Evolutionary conservation across 1,140 invertebrate species (phyloP), one percentile per base, ranked within the genome.

Genomic region (Trinorchestia longiramus): DNA sequence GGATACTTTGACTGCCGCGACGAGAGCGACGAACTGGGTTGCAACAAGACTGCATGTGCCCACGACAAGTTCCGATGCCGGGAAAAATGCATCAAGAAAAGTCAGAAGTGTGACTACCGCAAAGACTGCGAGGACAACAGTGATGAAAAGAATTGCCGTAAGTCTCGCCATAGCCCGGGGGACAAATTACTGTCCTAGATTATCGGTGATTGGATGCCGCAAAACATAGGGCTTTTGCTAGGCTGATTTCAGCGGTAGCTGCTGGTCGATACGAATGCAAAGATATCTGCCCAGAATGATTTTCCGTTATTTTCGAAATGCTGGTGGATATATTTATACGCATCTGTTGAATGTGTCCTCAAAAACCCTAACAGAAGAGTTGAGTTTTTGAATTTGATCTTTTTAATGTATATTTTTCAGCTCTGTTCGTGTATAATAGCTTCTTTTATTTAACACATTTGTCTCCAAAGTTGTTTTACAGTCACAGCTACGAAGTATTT

Each of bases 61-160:
- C 96, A 96, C 96, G 99, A 99, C 97, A 99, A 99, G 98, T 99
- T 99, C 97, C 98, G 98, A 57, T 99, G 99, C 97, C 98, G 98
- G 36, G 98, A 98, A 97, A 98, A 98, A 96, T 99, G 99, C 97
- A 98, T 99, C 95, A 98, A 99, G 96, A 98, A 98, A 77, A 97
- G 98, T 87, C 98, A 98, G 96, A 99, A 99, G 97, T 99, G 99
- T 97, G 99, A 99, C 97, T 98, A 99, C 97, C 98, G 98, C 97
- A 98, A 99, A 97, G 99, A 99, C 97, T 99, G 99, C 97, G 98
- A 98, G 11, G 99, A 99, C 97, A 99, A 98, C 97, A 98, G 98
- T 19, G 99, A 99, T 97, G 99, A 99, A 97, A 98, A 98, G 96
- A 98, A 98, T 96, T 99, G 98, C 98, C 98, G 98, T 98, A 97